Evolutionary conservation across 2,113 vertebrate genomes (phyloP).

Genomic region (Pangasianodon hypophthalmus): DNA sequence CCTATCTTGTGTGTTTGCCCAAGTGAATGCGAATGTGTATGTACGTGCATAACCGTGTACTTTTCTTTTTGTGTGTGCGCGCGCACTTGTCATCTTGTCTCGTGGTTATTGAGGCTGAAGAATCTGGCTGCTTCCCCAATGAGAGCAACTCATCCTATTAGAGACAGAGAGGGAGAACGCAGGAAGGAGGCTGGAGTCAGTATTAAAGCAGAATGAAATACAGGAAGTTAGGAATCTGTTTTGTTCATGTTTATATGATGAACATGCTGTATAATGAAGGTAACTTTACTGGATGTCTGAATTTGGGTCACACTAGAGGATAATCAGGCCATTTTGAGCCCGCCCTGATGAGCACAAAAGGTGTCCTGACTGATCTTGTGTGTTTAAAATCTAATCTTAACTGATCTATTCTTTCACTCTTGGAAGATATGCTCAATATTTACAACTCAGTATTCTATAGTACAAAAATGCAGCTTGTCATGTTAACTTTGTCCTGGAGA

Average conservation of each 20-base stretch:
- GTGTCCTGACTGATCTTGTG: background rate
- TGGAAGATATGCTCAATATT: background rate
- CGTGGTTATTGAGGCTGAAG: constrained; percentile 74
- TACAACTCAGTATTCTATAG: background rate
- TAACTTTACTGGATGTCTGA: too few relatives aligned
- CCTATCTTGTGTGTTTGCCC: background rate
- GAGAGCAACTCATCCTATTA: constrained; percentile 60
- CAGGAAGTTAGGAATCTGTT: background rate
- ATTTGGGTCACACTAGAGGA: background rate
- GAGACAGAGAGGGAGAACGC: background rate
- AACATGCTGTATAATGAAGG: background rate
- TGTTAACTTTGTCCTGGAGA: background rate
- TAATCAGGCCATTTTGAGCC: background rate
- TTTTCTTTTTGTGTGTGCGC: background rate
- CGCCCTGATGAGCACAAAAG: background rate
- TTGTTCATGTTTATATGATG: background rate
- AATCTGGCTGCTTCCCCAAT: constrained; percentile 69
- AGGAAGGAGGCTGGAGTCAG: background rate
- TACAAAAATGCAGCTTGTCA: background rate
- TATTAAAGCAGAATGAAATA: constrained; percentile 1
- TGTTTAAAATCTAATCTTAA: background rate
- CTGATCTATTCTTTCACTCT: background rate
- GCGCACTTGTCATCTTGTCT: constrained; percentile 60
- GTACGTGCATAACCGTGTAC: background rate
- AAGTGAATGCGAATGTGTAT: constrained; percentile 10